Base-by-base conservation (phyloP, 1,140 invertebrate genomes). In the Brachionus paranguensis region DNA sequence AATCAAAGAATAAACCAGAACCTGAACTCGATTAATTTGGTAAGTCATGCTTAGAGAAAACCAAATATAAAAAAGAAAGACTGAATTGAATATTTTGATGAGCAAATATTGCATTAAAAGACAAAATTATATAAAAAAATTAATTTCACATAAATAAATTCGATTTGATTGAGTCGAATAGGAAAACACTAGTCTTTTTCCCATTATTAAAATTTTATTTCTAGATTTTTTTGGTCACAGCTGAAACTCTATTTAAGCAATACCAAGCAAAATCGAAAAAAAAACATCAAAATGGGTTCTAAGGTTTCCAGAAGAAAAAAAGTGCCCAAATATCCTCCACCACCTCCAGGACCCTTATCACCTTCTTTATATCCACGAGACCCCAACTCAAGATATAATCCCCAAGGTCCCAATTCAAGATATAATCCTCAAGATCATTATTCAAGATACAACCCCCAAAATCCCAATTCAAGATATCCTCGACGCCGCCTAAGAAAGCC, bases 121-220 rank as follows among this genome's bases (percentile, higher is more conserved):
- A 3, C 0, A 60, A 60, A 60, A 60, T 10, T 55, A 55, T 55
- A 55, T n/a, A 55, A 55, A 55, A 55, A 8, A n/a, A 24, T 17
- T 27, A 10, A 27, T 27, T 27, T 60, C 27, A 60, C 17, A 24
- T 60, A 60, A 60, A 60, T 60, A 60, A 60, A 60, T 60, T 60
- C 53, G 65, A 68, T 33, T 33, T 72, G 37, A 72, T 72, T 43
- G 68, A 45, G 8, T 41, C 33, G 33, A 43, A 72, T 68, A 33
- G 1, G 17, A 29, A 68, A 43, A 43, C 17, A 47, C 17, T 24
- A 20, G n/a, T 43, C 41, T 41, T 20, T 41, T 72, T 20, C 17
- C 17, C 17, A 43, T 72, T 72, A 43, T 41, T 20, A 43, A 43
- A 72, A 72, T 72, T 72, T 72, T 72, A 43, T 72, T 72, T 72